Conservation (phyloP, 2,888 invertebrate genomes). For the Ischnura elegans region DNA sequence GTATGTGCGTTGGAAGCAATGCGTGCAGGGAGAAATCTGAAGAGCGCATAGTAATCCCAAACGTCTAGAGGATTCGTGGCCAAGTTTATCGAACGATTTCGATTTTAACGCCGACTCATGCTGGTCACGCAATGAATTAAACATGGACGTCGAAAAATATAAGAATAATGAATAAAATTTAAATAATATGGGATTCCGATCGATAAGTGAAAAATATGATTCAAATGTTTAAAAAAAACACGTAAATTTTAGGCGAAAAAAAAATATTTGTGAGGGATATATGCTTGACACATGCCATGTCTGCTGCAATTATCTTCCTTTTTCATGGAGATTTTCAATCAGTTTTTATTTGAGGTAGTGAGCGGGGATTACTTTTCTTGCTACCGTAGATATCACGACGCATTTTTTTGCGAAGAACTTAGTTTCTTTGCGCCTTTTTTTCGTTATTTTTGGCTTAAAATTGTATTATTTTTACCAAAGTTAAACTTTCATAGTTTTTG, state of each 20-base stretch:
- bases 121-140: background rate
- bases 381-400: background rate
- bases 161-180: conserved; percentile 4
- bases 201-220: background rate
- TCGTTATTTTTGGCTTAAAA: background rate
- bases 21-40: background rate
- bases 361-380: background rate
- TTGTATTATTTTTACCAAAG: no score
- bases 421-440: no score
- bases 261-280: background rate
- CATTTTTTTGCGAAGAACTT: no score
- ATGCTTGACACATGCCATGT: background rate
- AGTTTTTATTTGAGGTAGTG: background rate
- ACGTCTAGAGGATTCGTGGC: background rate
- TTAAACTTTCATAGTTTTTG: no score
- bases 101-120: background rate
- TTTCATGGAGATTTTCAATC: background rate
- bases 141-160: background rate
- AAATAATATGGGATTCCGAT: conserved; percentile 4
- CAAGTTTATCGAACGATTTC: conserved; percentile 21
- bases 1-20: background rate
- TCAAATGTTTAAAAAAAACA: background rate
- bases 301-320: background rate
- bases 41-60: background rate
- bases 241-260: background rate